phyloP scores from a whole-genome alignment of 2,888 invertebrate species.

The Alsophila aescularia region DNA sequence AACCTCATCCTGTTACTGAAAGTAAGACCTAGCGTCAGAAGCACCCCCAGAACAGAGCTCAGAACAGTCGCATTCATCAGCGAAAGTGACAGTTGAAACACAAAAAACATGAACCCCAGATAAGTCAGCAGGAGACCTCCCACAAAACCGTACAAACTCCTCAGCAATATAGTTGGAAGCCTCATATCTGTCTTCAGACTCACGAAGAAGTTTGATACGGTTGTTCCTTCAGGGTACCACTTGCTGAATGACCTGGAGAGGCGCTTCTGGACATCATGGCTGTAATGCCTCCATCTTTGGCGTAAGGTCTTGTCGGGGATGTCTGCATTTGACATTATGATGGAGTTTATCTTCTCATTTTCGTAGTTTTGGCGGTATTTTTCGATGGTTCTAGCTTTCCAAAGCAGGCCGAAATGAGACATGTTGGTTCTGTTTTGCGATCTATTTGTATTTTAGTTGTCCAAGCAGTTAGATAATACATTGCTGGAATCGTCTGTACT shows the following conservation, averaged over 20 bases:
- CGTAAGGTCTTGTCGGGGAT: conserved; percentile 69
- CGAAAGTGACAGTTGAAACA: conserved; percentile 86
- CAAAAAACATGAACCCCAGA: conserved; percentile 87
- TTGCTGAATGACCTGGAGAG: conserved; percentile 65
- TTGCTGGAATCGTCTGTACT: not conserved
- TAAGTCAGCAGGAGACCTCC: conserved; percentile 87
- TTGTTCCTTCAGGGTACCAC: conserved; percentile 68
- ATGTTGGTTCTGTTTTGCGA: conserved; percentile 52
- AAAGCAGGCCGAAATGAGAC: conserved; percentile 83
- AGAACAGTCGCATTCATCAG: conserved; percentile 85
- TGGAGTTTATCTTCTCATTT: conserved; percentile 84
- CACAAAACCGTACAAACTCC: conserved; percentile 87
- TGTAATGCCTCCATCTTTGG: conserved; percentile 77
- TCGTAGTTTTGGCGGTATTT: conserved; percentile 76
- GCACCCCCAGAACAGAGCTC: conserved; percentile 85
- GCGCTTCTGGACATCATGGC: conserved; percentile 64
- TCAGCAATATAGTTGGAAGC: conserved; percentile 84
- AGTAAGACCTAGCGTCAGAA: conserved; percentile 87
- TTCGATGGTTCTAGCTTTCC: conserved; percentile 82
- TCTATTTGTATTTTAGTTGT: not conserved
- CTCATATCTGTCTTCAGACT: conserved; percentile 76
- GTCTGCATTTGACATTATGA: conserved; percentile 69
- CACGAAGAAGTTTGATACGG: conserved; percentile 57
- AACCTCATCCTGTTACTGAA: conserved; percentile 83
- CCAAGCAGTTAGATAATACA: not conserved